Percentiles rank a stretch among this genome's conserved stretches.
Conservation (phyloP, 2,113 vertebrate species). For the Hipposideros armiger region DNA sequence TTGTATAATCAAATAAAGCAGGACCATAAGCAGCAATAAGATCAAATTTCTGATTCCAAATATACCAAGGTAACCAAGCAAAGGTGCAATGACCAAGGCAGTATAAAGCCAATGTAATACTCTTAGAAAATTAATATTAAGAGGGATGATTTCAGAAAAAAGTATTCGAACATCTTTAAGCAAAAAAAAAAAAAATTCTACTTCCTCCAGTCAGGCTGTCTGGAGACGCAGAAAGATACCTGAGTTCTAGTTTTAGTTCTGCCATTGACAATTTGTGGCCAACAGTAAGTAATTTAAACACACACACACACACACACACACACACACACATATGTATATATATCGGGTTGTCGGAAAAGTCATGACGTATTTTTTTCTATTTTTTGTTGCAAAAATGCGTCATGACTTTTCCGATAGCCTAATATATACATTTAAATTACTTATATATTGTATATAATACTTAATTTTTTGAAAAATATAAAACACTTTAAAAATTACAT, state of each 20-base stretch:
- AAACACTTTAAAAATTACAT: background rate
- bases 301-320: no score
- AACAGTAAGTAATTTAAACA: background rate
- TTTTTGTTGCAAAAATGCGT: no score
- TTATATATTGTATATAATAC: no score
- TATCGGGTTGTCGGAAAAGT: no score
- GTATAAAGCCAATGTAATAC: background rate
- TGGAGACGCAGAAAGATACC: background rate
- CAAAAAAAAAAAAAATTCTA: background rate
- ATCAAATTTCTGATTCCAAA: background rate
- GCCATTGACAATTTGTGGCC: background rate
- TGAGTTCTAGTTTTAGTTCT: background rate
- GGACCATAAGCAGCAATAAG: background rate
- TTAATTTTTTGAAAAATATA: background rate
- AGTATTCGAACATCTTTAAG: background rate
- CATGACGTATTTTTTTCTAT: no score
- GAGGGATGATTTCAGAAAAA: background rate
- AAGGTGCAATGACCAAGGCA: background rate
- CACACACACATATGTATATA: background rate
- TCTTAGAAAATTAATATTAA: conserved; percentile 13
- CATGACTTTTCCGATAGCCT: no score
- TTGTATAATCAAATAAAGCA: background rate
- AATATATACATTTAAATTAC: no score
- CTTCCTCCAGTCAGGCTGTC: background rate
- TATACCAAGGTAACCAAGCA: background rate